phyloP scores from a whole-genome alignment of 2,113 vertebrate genomes.

The Pangasianodon hypophthalmus region DNA sequence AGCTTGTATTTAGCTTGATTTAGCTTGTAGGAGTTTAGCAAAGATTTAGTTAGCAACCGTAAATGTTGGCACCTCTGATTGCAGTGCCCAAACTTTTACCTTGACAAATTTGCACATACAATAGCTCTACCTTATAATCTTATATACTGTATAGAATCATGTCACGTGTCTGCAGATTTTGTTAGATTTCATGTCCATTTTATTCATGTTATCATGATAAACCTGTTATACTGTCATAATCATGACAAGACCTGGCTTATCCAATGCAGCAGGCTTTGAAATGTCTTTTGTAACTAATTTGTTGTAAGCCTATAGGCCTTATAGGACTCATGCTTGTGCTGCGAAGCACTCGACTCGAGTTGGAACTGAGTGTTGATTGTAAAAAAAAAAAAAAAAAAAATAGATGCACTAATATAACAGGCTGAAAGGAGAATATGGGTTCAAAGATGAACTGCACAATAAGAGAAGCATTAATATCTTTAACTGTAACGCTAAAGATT shows the following conservation, averaged over 20 bases:
- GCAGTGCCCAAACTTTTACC: not conserved
- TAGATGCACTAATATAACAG: conserved; percentile 27
- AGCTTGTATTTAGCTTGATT: too few relatives aligned
- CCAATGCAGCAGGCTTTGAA: conserved; percentile 38
- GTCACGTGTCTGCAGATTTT: conserved; percentile 23
- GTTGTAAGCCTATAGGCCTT: conserved; percentile 39
- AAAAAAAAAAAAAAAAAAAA: not conserved
- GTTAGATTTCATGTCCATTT: conserved; percentile 17
- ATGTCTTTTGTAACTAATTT: conserved; percentile 42
- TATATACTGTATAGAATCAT: conserved; percentile 33
- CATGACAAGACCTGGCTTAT: conserved; percentile 43
- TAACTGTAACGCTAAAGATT: conserved; percentile 11
- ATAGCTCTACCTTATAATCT: not conserved
- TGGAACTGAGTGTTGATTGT: not conserved
- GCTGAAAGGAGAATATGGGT: conserved; percentile 15
- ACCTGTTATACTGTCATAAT: not conserved
- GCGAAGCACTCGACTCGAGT: not conserved
- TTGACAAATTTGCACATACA: conserved; percentile 6
- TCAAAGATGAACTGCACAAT: conserved; percentile 47
- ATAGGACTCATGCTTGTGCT: conserved; percentile 7
- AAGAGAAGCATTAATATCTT: conserved; percentile 35
- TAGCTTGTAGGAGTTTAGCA: not conserved
- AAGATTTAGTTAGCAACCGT: not conserved
- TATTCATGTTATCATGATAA: not conserved
- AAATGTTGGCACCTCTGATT: not conserved